phyloP scores from a whole-genome alignment of 2,888 invertebrate genomes.

The Nomada lathburiana region DNA sequence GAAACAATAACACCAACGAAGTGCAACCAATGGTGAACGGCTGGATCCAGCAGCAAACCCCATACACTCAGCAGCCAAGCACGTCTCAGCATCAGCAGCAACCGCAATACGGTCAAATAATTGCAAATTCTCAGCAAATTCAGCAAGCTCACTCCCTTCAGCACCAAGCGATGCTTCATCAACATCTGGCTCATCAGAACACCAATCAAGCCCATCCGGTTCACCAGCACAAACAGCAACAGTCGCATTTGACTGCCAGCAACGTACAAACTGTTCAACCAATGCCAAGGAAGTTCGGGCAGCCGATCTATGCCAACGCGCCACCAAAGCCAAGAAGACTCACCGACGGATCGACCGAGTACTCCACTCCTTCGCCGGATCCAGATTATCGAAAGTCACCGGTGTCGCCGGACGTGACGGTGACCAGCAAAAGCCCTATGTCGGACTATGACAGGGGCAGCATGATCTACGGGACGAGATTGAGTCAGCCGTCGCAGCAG shows the following conservation, averaged over 20 bases:
- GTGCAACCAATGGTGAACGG: slow-evolving; percentile 76
- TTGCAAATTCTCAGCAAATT: slow-evolving; percentile 57
- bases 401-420: slow-evolving; percentile 75
- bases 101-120: slow-evolving; percentile 62
- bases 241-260: slow-evolving; percentile 49
- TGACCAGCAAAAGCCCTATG: slow-evolving; percentile 76
- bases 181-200: slow-evolving; percentile 65
- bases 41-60: slow-evolving; percentile 77
- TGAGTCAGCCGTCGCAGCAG: slow-evolving; percentile 74
- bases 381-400: slow-evolving; percentile 77
- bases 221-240: slow-evolving; percentile 59
- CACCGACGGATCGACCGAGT: slow-evolving; percentile 88
- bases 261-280: slow-evolving; percentile 78
- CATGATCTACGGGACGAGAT: slow-evolving; percentile 71
- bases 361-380: slow-evolving; percentile 88
- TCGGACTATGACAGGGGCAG: slow-evolving; percentile 79
- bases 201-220: slow-evolving; percentile 40
- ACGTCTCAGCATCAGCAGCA: slow-evolving; percentile 68
- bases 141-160: slow-evolving; percentile 70
- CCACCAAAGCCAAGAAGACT: slow-evolving; percentile 94
- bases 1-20: slow-evolving; percentile 61
- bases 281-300: slow-evolving; percentile 85
- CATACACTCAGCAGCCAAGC: slow-evolving; percentile 64
- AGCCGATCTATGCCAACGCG: slow-evolving; percentile 95
- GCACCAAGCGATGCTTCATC: slow-evolving; percentile 71